Base-by-base conservation (phyloP, 2,797 vertebrate species). In the Chelonia mydas region DNA sequence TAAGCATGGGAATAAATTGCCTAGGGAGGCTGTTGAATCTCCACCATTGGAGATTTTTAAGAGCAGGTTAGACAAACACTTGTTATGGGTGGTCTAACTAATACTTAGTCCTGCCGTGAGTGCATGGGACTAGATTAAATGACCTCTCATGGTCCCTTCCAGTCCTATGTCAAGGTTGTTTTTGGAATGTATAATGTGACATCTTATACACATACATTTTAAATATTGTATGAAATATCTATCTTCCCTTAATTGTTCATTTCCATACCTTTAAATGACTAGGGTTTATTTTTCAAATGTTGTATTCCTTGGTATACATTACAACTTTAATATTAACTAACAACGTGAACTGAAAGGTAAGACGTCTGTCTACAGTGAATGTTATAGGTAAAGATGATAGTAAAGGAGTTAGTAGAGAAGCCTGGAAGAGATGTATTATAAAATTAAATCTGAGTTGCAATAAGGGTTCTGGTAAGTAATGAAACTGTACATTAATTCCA, bases 221-320 rank as follows among this genome's bases (percentile, higher is more conserved):
- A 83, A 90, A 53, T 81, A 74, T 8, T 41, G 3, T 19, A 37
- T 50, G 7, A 59, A 59, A n/a, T 85, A 6, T 80, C 17, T 45
- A 1, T 3, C 65, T 68, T 86, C 45, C 47, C 11, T 83, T 61
- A 90, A 74, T 25, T 55, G 12, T 6, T 81, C 49, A 41, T 81
- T 47, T 91, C 28, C 3, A 25, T 37, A 4, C 47, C 72, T 61
- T 41, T 92, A 55, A 81, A 49, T 50, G 7, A 23, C 55, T 0
- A 0, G 50, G 3, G 53, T 15, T 28, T 82, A 11, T 0, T 1
- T 15, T 55, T 84, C 82, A 15, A 10, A 28, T 53, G 2, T 7
- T 94, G 10, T 6, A 27, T 85, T 91, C 49, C 78, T 79, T 65
- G 41, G 25, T 51, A 92, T 86, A n/a, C 5, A 11, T 55, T 88